Evolutionary conservation across 2,888 invertebrate species (phyloP).

Genomic region (Chrysolina oricalcia): DNA sequence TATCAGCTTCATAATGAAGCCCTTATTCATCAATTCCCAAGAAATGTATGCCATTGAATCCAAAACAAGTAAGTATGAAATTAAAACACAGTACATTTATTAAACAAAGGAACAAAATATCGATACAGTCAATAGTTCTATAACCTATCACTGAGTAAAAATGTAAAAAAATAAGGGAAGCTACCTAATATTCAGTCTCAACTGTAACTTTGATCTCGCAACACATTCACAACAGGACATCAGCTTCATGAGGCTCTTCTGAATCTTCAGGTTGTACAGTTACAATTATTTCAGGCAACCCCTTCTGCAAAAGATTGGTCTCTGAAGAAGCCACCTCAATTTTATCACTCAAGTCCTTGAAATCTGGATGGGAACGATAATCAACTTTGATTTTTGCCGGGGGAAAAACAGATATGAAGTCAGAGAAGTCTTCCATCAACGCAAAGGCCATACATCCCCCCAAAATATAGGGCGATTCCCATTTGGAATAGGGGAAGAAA

Average conservation of each 20-base stretch:
- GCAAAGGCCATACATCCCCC: slow-evolving; percentile 50
- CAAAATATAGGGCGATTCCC: slow-evolving; percentile 53
- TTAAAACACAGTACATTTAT: no score
- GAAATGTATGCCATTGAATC: no score
- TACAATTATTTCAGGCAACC: slow-evolving; percentile 57
- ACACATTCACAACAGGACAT: slow-evolving; percentile 50
- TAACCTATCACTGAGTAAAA: neutral
- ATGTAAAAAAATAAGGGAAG: slow-evolving; percentile 32
- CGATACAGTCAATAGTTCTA: neutral
- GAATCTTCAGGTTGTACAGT: slow-evolving; percentile 51
- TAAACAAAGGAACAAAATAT: neutral
- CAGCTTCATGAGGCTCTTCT: slow-evolving; percentile 55
- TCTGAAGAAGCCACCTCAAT: slow-evolving; percentile 53
- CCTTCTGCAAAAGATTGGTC: slow-evolving; percentile 50
- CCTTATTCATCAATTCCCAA: no score
- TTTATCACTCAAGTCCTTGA: slow-evolving; percentile 51
- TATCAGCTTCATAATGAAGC: no score
- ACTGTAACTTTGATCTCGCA: slow-evolving; percentile 31
- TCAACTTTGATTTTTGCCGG: slow-evolving; percentile 40
- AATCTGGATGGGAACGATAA: slow-evolving; percentile 44
- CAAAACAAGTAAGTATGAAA: no score
- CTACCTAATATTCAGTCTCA: slow-evolving; percentile 45
- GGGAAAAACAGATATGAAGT: slow-evolving; percentile 54
- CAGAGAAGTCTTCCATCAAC: slow-evolving; percentile 56
- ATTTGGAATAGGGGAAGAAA: slow-evolving; percentile 55